Base-by-base conservation (phyloP, 2,888 invertebrate species). In the Polyommatus iphigenia region DNA sequence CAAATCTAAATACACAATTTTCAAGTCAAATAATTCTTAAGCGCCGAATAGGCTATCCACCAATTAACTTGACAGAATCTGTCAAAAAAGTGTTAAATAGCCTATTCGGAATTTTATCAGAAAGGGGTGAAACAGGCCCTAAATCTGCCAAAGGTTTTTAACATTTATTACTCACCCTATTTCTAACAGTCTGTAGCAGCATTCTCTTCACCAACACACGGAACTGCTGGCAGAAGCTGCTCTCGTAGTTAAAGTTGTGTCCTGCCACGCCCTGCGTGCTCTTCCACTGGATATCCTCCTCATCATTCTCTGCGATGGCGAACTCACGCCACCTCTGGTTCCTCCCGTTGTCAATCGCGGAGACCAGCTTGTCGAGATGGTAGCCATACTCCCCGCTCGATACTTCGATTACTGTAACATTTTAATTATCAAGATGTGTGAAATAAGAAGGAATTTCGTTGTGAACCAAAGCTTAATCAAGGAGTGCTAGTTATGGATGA, bases 301-400 rank as follows among this genome's bases (percentile, higher is more conserved):
- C 89, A 3, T 83, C 76, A 76, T 77, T 78, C 3, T 85, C 86
- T 3, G 86, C 88, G 0, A 84, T 76, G 0, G 86, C 88, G 77
- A 86, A 91, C 36, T 88, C 87, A 57, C 92, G 83, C 96, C 96
- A 96, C 15, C 90, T 87, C 54, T 92, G 90, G 80, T 93, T 91
- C 80, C 94, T 93, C 0, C 97, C 96, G 85, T 97, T 96, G 77
- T 96, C 96, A 0, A 96, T 94, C 0, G 95, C 95, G 6, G 95
- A 87, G 0, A 97, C 95, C 96, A 98, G 96, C 83, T 90, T 93
- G 29, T 97, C 96, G 2, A 95, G 94, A 83, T 95, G 95, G 18
- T 95, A 94, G 0, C 98, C 98, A 84, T 98, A 98, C 89, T 98
- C 98, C 0, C 96, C 96, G 79, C 96, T 96, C 3, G 97, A 96